A percentile compares a stretch with the other conserved stretches of the same genome.
Evolutionary conservation across 2,113 vertebrate genomes (phyloP).

Genomic region (Neotoma lepida): DNA sequence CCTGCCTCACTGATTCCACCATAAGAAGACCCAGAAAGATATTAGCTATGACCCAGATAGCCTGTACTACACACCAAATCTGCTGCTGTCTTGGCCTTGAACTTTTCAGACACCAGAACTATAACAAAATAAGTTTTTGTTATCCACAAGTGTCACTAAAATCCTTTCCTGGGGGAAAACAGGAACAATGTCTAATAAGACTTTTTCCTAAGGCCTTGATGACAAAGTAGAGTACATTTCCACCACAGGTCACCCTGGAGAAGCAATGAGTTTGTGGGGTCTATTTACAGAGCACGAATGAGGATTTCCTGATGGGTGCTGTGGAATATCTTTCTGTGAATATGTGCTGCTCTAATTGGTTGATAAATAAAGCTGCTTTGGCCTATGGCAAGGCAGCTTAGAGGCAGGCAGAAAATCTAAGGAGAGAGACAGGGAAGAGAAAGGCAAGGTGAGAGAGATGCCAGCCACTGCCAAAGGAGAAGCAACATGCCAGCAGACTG

Average conservation of each 20-base stretch:
- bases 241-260: not conserved
- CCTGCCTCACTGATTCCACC: not conserved
- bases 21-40: not conserved
- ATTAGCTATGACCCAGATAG: not conserved
- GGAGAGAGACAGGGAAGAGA: no score
- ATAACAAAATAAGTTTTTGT: no score
- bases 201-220: no score
- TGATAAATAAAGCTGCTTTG: no score
- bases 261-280: not conserved
- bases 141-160: not conserved
- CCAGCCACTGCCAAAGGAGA: no score
- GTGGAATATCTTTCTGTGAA: no score
- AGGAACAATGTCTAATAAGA: not conserved
- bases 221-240: no score
- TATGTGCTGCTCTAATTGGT: no score
- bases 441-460: no score
- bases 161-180: not conserved
- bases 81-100: not conserved
- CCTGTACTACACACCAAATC: not conserved
- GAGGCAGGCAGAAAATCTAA: no score
- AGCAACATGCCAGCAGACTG: no score
- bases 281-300: not conserved
- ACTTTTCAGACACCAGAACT: not conserved
- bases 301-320: not conserved
- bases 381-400: no score